These are phyloP conservation scores for Vombatus ursinus DNA, from an alignment of 2,113 vertebrate genomes.

Conservation along the genomic window DNA sequence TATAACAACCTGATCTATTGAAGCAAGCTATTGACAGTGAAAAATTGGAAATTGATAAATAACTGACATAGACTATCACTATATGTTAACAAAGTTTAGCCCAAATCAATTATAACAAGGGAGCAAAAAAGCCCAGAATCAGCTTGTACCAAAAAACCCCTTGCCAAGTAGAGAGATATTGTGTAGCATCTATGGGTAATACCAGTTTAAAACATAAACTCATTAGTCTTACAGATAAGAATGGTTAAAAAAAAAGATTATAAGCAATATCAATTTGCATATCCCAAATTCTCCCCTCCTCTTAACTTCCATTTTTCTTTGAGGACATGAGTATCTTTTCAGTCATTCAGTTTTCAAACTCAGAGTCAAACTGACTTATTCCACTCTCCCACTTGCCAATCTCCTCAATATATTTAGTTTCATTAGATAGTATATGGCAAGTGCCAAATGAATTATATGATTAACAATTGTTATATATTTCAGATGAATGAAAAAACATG, in stretches of 20 bases:
- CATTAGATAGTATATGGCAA: background rate
- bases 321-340: background rate
- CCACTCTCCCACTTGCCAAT: background rate
- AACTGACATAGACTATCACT: background rate
- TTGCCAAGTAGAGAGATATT: background rate
- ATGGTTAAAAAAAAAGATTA: background rate
- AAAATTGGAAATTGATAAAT: background rate
- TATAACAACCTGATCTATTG: background rate
- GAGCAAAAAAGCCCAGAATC: background rate
- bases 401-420: background rate
- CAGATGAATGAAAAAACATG: too few species aligned
- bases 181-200: background rate
- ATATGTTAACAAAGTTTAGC: background rate
- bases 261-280: background rate
- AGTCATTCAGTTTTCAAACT: too few species aligned
- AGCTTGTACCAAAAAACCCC: background rate
- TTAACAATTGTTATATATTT: background rate
- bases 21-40: background rate
- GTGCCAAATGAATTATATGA: background rate
- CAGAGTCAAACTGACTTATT: background rate
- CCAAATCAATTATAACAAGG: background rate
- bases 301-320: background rate
- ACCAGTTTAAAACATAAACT: too few species aligned
- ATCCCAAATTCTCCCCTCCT: background rate
- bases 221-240: background rate